phyloP scores from a whole-genome alignment of 2,888 invertebrate genomes.

The Cosmia trapezina region DNA sequence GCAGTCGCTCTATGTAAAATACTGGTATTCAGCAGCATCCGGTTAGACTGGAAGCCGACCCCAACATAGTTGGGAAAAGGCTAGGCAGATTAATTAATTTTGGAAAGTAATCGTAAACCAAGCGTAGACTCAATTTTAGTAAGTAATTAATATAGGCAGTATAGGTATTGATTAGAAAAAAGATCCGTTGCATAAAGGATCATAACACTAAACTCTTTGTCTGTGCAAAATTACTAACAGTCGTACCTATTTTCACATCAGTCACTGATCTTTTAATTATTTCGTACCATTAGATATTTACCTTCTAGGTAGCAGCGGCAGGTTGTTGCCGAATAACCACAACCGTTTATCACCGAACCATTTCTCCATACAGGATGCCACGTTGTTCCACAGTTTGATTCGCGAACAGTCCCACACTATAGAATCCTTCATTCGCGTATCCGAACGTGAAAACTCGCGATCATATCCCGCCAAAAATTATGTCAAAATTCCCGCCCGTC shows the following conservation, averaged over 20 bases:
- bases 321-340: slow-evolving; percentile 97
- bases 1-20: no score
- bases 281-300: slow-evolving; percentile 77
- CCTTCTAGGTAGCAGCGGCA: slow-evolving; percentile 96
- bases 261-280: background rate
- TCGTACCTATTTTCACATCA: background rate
- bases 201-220: background rate
- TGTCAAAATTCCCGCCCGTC: slow-evolving; percentile 70
- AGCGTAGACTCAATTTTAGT: background rate
- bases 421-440: slow-evolving; percentile 84
- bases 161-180: slow-evolving; percentile 19
- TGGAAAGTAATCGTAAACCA: no score
- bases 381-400: slow-evolving; percentile 86
- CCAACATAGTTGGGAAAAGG: no score
- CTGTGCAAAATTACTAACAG: background rate
- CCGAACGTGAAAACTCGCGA: slow-evolving; percentile 67
- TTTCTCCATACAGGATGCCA: slow-evolving; percentile 95
- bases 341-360: slow-evolving; percentile 97
- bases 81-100: no score
- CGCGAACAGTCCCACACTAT: slow-evolving; percentile 72
- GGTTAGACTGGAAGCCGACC: no score
- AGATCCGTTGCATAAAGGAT: background rate
- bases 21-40: no score
- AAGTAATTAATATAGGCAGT: background rate
- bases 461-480: slow-evolving; percentile 81